Evolutionary conservation across 2,888 invertebrate genomes (phyloP).

Genomic region (Spisula solida): DNA sequence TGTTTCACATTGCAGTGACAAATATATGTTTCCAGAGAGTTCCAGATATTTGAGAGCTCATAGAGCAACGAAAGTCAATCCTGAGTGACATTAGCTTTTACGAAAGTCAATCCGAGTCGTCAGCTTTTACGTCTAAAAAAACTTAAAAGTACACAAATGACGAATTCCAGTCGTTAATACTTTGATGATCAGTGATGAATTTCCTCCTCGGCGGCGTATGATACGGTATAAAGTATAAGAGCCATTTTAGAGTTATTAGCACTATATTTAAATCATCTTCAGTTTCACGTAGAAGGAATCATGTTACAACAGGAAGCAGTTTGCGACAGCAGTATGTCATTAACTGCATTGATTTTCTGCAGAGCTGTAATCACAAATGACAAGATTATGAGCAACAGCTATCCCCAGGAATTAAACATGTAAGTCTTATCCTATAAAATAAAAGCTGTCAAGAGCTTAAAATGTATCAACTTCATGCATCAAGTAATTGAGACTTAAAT

Average conservation of each 20-base stretch:
- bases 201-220: background rate
- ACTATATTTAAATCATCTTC: background rate
- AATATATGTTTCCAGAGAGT: no score
- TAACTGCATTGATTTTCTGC: background rate
- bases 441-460: background rate
- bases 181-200: background rate
- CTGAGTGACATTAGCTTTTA: no score
- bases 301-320: background rate
- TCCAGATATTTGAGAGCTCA: no score
- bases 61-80: no score
- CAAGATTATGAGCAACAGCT: conserved; percentile 8
- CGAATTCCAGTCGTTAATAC: background rate
- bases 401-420: background rate
- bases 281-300: background rate
- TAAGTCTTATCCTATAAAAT: background rate
- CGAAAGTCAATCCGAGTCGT: no score
- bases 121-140: no score
- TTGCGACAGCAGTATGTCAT: background rate
- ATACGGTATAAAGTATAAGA: background rate
- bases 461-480: background rate
- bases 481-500: background rate
- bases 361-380: background rate
- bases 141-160: background rate
- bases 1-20: no score
- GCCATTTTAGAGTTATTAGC: background rate